These are phyloP conservation scores for Trileptium ribeirensis DNA, from an alignment of 2,888 invertebrate genomes.

Conservation along the genomic window DNA sequence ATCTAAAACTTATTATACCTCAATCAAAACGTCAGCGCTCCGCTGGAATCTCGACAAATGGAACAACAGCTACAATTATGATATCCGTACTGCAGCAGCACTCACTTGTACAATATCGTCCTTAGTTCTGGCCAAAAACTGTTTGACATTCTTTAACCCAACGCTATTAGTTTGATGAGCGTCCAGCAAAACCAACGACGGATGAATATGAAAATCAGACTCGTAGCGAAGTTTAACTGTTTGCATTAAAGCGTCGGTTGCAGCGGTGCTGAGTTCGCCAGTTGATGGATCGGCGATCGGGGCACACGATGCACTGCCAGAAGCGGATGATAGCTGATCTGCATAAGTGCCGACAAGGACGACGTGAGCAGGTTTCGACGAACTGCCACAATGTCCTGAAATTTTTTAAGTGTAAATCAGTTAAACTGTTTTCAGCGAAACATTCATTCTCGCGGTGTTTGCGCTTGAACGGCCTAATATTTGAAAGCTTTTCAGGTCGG, in stretches of 20 bases:
- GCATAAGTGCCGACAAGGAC: constrained; percentile 63
- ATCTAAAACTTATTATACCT: too few relatives aligned
- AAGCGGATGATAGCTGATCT: constrained; percentile 53
- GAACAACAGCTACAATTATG: not conserved
- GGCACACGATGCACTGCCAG: constrained; percentile 5
- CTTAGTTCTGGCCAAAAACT: constrained; percentile 58
- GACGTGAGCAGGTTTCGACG: constrained; percentile 57
- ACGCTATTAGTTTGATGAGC: constrained; percentile 61
- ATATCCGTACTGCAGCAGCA: not conserved
- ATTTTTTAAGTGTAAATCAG: too few relatives aligned
- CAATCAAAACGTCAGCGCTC: too few relatives aligned
- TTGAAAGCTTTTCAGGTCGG: too few relatives aligned
- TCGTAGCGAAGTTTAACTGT: constrained; percentile 56
- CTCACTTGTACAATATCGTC: constrained; percentile 57
- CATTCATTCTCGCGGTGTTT: too few relatives aligned
- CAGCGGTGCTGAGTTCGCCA: constrained; percentile 61
- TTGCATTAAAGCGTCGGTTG: constrained; percentile 57
- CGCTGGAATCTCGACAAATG: too few relatives aligned
- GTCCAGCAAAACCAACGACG: constrained; percentile 60
- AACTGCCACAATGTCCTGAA: constrained; percentile 60
- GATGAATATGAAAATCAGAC: constrained; percentile 60
- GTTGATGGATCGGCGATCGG: constrained; percentile 56
- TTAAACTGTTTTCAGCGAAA: not conserved
- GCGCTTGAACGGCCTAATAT: too few relatives aligned
- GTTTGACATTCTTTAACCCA: constrained; percentile 61